Conservation (phyloP, 2,797 vertebrate genomes). For the Xiphorhynchus erythropygius region DNA sequence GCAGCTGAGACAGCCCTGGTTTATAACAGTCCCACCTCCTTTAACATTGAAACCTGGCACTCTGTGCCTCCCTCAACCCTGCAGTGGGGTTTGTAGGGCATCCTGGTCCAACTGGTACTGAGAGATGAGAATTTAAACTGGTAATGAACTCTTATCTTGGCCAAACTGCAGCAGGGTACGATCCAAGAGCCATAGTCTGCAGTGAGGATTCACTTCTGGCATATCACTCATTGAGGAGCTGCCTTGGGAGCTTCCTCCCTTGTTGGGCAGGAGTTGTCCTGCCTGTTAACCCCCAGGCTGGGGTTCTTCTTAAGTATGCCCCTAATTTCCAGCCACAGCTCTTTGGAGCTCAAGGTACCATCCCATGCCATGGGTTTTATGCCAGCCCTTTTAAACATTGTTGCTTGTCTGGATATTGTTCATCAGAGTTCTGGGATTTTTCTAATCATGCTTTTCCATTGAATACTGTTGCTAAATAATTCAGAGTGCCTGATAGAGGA, state of each 20-base stretch:
- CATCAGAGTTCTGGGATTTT: conserved; percentile 17
- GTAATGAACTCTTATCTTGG: background rate
- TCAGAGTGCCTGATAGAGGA: conserved; percentile 58
- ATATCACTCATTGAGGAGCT: rapidly evolving
- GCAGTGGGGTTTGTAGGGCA: background rate
- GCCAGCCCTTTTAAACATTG: background rate
- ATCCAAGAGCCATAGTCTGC: background rate
- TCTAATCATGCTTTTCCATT: conserved; percentile 21
- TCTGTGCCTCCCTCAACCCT: background rate
- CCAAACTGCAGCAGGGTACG: background rate
- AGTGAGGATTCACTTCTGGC: background rate
- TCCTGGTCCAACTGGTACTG: background rate
- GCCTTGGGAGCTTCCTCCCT: background rate
- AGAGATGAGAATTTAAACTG: background rate
- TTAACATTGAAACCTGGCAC: background rate
- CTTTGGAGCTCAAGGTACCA: background rate
- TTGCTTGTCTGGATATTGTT: conserved; percentile 12
- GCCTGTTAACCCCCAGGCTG: background rate
- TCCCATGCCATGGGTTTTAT: background rate
- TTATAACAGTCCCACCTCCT: background rate
- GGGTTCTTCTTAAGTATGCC: background rate
- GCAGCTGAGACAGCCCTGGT: background rate
- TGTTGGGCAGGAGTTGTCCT: background rate
- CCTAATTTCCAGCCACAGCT: background rate
- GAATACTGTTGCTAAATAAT: background rate